Base-by-base conservation (phyloP, 30 jellyfish, hydroid and myxozoan genomes). In the Aurelia aurita region DNA sequence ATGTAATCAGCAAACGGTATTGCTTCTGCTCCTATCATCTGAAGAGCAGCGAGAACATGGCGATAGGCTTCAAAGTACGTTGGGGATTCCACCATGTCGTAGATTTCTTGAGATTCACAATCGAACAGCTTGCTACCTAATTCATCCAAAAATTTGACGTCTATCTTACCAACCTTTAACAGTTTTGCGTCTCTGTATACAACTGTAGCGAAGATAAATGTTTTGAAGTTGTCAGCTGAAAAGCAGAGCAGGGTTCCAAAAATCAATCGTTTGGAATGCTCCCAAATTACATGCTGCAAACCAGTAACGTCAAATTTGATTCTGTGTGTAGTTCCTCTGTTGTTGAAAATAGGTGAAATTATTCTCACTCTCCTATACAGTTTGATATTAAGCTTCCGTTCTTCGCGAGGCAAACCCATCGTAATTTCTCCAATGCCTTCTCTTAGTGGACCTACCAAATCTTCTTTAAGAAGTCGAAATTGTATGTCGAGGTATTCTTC, bases 41-140 rank as follows among this genome's bases (percentile, higher is more conserved):
- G 45, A 20, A 89, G 85, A 25, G 89, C 80, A 28, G 72, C 90
- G 35, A 81, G 58, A 44, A 89, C 97, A 72, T 89, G 97, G 7
- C 84, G 34, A 54, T 89, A 89, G 18, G 97, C 97, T 73, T 79
- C 93, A 70, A 89, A 89, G 57, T 58, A 89, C 19, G 94, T 22
- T 39, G 97, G 97, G 19, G 88, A 89, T 67, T 89, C 97, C 55
- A 79, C 97, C 93, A 89, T 79, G 20, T 28, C 77, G 82, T 29
- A 82, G 11, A 46, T 55, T 21, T 55, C 71, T 19, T 64, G 43
- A 8, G 39, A 21, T 27, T 57, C 19, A 12, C 21, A n/a, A 58
- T 55, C 39, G 2, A 64, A 15, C 14, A 70, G 49, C 3, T 79
- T 63, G 19, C 3, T 15, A 39, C 9, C 74, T 8, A 46, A 18